Percentiles rank a stretch among this genome's conserved stretches.
Conservation (phyloP, 2,888 invertebrate genomes). For the Caenorhabditis sinica region DNA sequence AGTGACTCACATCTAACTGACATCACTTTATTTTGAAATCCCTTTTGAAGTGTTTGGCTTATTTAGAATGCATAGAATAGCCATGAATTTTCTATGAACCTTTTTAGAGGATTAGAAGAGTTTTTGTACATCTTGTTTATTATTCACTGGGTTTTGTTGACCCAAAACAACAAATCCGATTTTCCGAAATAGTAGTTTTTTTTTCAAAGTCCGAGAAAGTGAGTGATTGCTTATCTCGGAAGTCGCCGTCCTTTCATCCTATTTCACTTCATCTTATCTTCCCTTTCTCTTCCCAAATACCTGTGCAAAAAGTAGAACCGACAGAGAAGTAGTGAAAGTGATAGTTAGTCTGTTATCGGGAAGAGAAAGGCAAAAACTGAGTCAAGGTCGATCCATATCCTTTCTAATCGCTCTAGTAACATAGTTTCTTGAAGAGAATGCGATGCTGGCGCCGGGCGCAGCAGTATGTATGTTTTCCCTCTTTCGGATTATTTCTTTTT, state of each 20-base stretch:
- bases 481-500: background rate
- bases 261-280: constrained; percentile 18
- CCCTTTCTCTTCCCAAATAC: constrained; percentile 16
- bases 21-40: no score
- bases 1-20: no score
- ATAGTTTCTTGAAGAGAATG: constrained; percentile 24
- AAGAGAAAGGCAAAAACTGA: constrained; percentile 52
- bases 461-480: constrained; percentile 17
- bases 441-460: constrained; percentile 19
- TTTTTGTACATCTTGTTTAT: no score
- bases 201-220: background rate
- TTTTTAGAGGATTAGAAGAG: no score
- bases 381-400: constrained; percentile 63
- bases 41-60: no score
- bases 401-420: constrained; percentile 39
- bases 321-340: constrained; percentile 44
- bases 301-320: constrained; percentile 53
- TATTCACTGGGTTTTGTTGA: no score
- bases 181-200: background rate
- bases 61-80: no score
- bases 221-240: constrained; percentile 52
- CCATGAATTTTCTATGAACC: no score
- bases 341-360: constrained; percentile 39
- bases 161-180: background rate
- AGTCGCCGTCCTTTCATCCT: constrained; percentile 2